These are phyloP conservation scores for Heteromormyrus szaboi DNA, from an alignment of 2,797 vertebrate genomes.

Conservation along the genomic window DNA sequence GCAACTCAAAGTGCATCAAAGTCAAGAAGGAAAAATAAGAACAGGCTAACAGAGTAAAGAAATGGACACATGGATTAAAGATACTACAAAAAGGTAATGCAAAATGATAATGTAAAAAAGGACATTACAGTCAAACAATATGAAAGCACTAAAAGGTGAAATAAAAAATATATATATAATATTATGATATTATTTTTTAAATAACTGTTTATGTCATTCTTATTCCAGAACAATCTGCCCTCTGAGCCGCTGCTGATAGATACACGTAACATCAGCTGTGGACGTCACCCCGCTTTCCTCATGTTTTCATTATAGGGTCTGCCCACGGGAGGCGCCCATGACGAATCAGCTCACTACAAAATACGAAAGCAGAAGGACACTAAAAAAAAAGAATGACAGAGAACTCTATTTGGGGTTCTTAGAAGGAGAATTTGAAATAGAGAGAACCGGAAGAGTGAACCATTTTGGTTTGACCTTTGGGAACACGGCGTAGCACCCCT, in stretches of 20 bases:
- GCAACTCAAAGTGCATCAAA: not conserved
- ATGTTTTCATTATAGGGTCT: not conserved
- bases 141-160: not conserved
- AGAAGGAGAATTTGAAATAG: slow-evolving; percentile 58
- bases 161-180: not conserved
- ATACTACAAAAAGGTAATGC: not conserved
- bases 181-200: not conserved
- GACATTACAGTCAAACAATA: not conserved
- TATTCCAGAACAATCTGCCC: not conserved
- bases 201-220: not conserved
- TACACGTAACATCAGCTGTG: not conserved
- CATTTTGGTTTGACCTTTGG: slow-evolving; percentile 24
- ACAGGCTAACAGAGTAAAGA: not conserved
- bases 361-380: not conserved
- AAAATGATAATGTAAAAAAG: not conserved
- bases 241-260: not conserved
- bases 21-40: not conserved
- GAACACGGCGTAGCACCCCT: not conserved
- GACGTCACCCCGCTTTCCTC: not conserved
- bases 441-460: slow-evolving; percentile 57
- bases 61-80: not conserved
- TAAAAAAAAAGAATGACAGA: slow-evolving; percentile 15
- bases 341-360: not conserved
- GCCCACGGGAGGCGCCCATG: not conserved
- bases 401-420: slow-evolving; percentile 53